These are phyloP conservation scores for Timema podura DNA, from an alignment of 2,888 invertebrate species.

Conservation along the genomic window DNA sequence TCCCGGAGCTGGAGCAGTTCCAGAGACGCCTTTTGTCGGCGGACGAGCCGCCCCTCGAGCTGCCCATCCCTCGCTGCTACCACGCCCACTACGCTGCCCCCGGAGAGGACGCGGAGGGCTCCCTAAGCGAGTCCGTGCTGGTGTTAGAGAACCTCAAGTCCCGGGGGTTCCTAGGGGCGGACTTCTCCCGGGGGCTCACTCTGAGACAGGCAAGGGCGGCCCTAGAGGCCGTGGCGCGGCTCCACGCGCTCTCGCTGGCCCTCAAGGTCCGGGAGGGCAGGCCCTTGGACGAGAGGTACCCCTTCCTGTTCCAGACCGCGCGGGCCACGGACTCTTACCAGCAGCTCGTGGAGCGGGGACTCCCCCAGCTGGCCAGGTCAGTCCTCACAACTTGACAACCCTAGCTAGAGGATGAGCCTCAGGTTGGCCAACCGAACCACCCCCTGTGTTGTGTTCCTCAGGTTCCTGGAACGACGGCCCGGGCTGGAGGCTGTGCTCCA, in stretches of 20 bases:
- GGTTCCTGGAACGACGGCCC: conserved; percentile 62
- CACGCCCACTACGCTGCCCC: conserved; percentile 58
- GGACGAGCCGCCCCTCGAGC: conserved; percentile 50
- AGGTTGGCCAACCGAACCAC: neutral
- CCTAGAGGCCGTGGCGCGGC: conserved; percentile 63
- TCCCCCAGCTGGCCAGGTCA: conserved; percentile 61
- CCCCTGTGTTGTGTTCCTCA: conserved; percentile 34
- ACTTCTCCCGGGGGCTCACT: conserved; percentile 66
- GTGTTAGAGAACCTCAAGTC: conserved; percentile 68
- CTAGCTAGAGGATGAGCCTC: neutral
- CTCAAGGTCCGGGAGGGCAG: conserved; percentile 48
- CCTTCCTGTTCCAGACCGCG: conserved; percentile 72
- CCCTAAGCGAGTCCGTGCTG: conserved; percentile 61
- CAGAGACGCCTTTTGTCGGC: conserved; percentile 47
- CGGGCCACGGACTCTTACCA: conserved; percentile 76
- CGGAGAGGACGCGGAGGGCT: conserved; percentile 44
- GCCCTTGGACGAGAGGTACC: conserved; percentile 52
- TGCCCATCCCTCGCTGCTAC: conserved; percentile 67
- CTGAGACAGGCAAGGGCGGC: conserved; percentile 63
- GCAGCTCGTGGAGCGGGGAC: conserved; percentile 69
- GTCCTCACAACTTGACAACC: neutral
- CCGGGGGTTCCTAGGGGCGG: conserved; percentile 58
- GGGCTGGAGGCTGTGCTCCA: conserved; percentile 60
- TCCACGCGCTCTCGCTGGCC: conserved; percentile 69
- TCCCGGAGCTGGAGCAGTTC: conserved; percentile 65